These are phyloP conservation scores for Carassius gibelio DNA, from an alignment of 2,113 vertebrate species.

Conservation along the genomic window DNA sequence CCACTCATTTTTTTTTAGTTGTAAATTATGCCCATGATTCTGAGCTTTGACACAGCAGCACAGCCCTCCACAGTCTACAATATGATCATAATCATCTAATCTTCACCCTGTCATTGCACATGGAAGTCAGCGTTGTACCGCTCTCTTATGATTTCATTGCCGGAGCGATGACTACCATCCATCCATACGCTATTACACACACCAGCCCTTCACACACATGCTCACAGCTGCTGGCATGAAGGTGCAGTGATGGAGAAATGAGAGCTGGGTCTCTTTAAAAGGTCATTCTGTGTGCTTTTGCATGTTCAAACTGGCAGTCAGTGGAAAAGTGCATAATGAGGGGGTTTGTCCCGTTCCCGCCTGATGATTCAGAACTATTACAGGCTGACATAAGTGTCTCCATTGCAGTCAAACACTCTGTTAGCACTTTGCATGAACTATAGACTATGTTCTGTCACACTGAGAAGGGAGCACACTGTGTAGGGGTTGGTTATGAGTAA, in stretches of 20 bases:
- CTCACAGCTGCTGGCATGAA: neutral
- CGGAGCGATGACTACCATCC: neutral
- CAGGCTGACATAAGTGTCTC: slow-evolving; percentile 22
- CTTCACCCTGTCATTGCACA: slow-evolving; percentile 53
- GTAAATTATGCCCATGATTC: slow-evolving; percentile 11
- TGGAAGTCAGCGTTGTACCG: neutral
- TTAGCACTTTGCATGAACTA: slow-evolving; percentile 33
- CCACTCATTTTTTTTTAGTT: slow-evolving; percentile 43
- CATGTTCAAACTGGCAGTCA: neutral
- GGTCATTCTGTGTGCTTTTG: slow-evolving; percentile 16
- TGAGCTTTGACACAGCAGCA: slow-evolving; percentile 6
- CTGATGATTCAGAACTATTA: slow-evolving; percentile 24
- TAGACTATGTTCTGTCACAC: neutral
- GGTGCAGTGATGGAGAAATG: slow-evolving; percentile 17
- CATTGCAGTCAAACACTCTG: neutral
- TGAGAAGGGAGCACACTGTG: neutral
- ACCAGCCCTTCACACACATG: neutral
- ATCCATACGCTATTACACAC: neutral
- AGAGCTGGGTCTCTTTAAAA: slow-evolving; percentile 3
- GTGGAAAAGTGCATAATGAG: neutral
- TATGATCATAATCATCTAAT: slow-evolving; percentile 55
- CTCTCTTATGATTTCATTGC: slow-evolving; percentile 8
- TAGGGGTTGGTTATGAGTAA: neutral
- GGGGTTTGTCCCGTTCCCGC: neutral
- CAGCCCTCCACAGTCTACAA: slow-evolving; percentile 11